Evolutionary conservation across 1,140 invertebrate genomes (phyloP).

Genomic region (Ostrea edulis): DNA sequence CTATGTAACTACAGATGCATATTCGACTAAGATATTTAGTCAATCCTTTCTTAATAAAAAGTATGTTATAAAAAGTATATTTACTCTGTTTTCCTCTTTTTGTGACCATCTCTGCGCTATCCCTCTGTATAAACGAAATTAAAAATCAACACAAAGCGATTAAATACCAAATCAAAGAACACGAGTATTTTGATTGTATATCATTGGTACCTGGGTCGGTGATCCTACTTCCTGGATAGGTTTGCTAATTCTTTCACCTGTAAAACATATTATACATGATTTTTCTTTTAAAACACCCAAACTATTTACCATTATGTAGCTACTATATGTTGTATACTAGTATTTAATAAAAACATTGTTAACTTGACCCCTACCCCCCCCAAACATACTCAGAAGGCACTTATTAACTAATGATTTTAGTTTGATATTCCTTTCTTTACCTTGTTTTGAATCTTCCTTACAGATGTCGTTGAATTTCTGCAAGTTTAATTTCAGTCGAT

Average conservation of each 20-base stretch:
- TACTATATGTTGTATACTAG: neutral
- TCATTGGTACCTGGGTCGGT: neutral
- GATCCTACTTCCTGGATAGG: conserved; percentile 5
- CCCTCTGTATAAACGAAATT: neutral
- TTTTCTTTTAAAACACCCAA: no score
- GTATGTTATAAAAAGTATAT: no score
- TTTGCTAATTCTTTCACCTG: neutral
- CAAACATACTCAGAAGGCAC: neutral
- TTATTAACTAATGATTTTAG: neutral
- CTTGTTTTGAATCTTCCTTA: neutral
- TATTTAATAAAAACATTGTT: neutral
- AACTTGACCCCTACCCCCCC: neutral
- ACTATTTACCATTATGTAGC: no score
- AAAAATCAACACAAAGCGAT: neutral
- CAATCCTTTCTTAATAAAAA: no score
- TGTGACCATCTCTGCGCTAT: neutral
- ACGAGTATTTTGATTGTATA: neutral
- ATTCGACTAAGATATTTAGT: no score
- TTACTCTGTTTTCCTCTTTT: neutral
- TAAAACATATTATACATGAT: neutral
- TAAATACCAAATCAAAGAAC: neutral
- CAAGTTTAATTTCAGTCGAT: neutral
- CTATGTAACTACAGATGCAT: no score
- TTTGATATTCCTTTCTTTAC: neutral
- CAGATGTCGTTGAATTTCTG: neutral